These are phyloP conservation scores for Enteromius anoplus DNA, from an alignment of 2,797 vertebrate genomes.

Conservation along the genomic window DNA sequence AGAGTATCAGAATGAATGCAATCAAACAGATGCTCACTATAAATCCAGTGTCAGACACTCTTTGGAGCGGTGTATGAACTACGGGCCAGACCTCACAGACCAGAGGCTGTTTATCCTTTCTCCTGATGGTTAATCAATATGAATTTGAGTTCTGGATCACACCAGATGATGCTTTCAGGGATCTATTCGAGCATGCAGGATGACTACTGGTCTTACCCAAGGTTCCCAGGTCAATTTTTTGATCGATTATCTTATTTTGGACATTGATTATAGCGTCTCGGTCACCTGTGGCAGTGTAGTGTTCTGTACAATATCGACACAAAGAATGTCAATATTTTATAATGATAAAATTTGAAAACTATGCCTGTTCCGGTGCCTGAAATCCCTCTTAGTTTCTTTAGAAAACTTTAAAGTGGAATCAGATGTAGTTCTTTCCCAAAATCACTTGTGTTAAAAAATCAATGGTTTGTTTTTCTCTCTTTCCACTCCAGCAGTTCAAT, in stretches of 20 bases:
- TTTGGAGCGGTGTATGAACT: conserved; percentile 15
- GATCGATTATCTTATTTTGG: conserved; percentile 1
- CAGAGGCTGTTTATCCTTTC: conserved; percentile 29
- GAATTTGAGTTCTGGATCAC: conserved; percentile 21
- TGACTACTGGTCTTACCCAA: neutral
- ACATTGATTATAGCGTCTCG: neutral
- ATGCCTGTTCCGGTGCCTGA: neutral
- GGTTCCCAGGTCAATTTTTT: neutral
- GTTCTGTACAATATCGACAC: neutral
- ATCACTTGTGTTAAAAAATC: neutral
- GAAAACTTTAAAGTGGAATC: neutral
- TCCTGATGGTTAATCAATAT: conserved; percentile 36
- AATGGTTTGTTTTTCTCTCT: conserved; percentile 30
- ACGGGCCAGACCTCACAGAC: neutral
- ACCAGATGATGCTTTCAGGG: conserved; percentile 17
- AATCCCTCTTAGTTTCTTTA: neutral
- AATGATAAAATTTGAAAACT: neutral
- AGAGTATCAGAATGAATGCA: neutral
- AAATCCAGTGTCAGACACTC: conserved; percentile 6
- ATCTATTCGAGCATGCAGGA: neutral
- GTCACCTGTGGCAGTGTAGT: neutral
- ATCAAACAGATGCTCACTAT: conserved; percentile 8
- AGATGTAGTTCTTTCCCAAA: neutral
- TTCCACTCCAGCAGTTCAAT: neutral
- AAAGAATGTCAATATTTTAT: neutral